Evolutionary conservation across 2,888 invertebrate species (phyloP).

Genomic region (Serrognathus titanus): DNA sequence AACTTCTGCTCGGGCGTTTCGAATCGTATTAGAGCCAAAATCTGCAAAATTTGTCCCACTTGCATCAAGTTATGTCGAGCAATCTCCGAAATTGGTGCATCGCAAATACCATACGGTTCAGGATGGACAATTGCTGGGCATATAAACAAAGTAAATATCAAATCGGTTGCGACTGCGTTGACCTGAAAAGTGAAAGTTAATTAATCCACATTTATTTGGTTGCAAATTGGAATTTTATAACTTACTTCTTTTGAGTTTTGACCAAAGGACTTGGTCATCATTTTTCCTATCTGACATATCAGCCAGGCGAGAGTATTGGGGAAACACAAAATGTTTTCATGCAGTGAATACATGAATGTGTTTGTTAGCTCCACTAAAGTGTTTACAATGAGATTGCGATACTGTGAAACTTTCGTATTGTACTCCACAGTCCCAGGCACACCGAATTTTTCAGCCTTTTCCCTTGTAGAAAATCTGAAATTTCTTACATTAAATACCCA

Average conservation of each 20-base stretch:
- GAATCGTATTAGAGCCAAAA: constrained; percentile 80
- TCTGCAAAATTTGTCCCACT: constrained; percentile 85
- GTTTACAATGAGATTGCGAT: constrained; percentile 75
- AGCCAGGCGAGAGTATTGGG: constrained; percentile 89
- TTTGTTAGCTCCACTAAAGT: constrained; percentile 76
- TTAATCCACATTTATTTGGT: not conserved
- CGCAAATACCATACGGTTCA: constrained; percentile 90
- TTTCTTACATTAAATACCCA: not conserved
- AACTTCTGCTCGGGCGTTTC: constrained; percentile 74
- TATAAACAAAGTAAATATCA: constrained; percentile 90
- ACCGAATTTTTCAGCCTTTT: constrained; percentile 69
- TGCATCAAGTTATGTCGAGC: constrained; percentile 87
- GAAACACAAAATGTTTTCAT: constrained; percentile 84
- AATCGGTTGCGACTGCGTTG: constrained; percentile 78
- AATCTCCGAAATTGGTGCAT: constrained; percentile 86
- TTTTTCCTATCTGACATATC: constrained; percentile 77
- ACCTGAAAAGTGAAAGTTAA: constrained; percentile 37
- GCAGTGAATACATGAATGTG: constrained; percentile 77
- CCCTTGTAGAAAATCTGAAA: constrained; percentile 53
- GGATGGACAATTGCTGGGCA: constrained; percentile 97
- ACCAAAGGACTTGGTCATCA: constrained; percentile 59
- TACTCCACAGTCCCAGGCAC: constrained; percentile 71
- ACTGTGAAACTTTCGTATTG: constrained; percentile 67
- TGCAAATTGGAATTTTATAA: not conserved
- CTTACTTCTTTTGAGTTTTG: constrained; percentile 54